These are phyloP conservation scores for Rhynchotus rufescens DNA, from an alignment of 2,797 vertebrate genomes.

Conservation along the genomic window DNA sequence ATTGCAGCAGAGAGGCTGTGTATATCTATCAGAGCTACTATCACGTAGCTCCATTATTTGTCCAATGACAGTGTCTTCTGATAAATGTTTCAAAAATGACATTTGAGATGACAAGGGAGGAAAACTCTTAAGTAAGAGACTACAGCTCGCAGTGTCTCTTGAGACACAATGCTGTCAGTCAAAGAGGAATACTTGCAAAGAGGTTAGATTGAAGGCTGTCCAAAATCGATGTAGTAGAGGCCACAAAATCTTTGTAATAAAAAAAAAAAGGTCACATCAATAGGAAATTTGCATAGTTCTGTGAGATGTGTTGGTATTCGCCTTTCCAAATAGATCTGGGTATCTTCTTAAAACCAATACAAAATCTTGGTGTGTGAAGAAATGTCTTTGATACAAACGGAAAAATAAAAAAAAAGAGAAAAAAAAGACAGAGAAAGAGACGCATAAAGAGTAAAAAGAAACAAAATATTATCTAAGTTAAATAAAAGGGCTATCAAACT, in stretches of 20 bases:
- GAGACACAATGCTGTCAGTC: slow-evolving; percentile 61
- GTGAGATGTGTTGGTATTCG: not conserved
- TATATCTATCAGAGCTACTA: slow-evolving; percentile 44
- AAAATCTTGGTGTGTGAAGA: not conserved
- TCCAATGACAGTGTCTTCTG: slow-evolving; percentile 54
- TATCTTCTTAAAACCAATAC: not conserved
- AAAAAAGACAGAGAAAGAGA: not conserved
- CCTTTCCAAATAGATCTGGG: not conserved
- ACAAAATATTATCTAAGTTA: not conserved
- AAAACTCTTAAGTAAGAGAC: slow-evolving; percentile 67
- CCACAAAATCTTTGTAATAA: not conserved
- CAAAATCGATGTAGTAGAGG: slow-evolving; percentile 45
- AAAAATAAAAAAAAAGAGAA: not conserved
- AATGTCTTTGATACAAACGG: not conserved
- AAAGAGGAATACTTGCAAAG: slow-evolving; percentile 37
- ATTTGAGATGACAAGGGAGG: slow-evolving; percentile 73
- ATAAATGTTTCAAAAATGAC: slow-evolving; percentile 77
- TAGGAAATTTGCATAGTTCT: not conserved
- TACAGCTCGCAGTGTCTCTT: slow-evolving; percentile 41
- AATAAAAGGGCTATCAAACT: not conserved
- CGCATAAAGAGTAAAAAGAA: not conserved
- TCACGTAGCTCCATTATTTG: slow-evolving; percentile 61
- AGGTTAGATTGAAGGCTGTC: not conserved
- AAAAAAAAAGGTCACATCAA: not conserved
- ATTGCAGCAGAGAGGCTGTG: slow-evolving; percentile 28